Conservation (phyloP, 2,888 invertebrate genomes). For the Xylophagus ater region DNA sequence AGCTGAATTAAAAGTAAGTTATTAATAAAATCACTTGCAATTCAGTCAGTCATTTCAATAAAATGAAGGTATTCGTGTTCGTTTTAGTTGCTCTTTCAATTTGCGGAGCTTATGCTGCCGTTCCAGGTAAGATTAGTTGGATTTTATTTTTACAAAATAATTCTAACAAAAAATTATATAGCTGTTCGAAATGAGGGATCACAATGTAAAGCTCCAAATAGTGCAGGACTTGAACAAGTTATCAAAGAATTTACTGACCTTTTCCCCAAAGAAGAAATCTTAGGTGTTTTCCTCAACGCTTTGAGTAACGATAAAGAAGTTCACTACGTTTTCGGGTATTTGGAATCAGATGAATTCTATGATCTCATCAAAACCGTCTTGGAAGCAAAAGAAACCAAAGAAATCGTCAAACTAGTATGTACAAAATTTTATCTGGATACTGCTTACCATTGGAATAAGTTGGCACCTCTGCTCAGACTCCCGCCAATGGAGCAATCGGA, state of each 20-base stretch:
- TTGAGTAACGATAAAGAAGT: constrained; percentile 12
- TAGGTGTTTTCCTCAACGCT: constrained; percentile 7
- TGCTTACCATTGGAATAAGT: constrained; percentile 12
- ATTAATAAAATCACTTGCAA: too few species aligned
- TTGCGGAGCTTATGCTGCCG: too few species aligned
- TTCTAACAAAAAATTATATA: too few species aligned
- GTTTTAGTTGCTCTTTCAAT: too few species aligned
- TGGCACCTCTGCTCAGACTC: constrained; percentile 13
- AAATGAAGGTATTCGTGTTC: too few species aligned
- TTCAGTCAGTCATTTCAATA: too few species aligned
- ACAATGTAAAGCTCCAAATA: constrained; percentile 11
- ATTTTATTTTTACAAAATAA: too few species aligned
- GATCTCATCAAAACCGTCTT: constrained; percentile 4
- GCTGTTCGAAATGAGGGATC: constrained; percentile 1
- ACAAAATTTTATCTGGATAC: constrained; percentile 9
- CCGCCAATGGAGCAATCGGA: constrained; percentile 5
- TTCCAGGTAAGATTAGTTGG: too few species aligned
- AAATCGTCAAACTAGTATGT: constrained; percentile 3
- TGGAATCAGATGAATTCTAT: constrained; percentile 11
- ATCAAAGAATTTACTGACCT: constrained; percentile 4
- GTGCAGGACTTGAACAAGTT: constrained; percentile 12
- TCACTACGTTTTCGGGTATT: constrained; percentile 12
- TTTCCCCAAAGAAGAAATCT: constrained; percentile 7
- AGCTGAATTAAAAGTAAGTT: too few species aligned
- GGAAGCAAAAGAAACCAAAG: constrained; percentile 2